phyloP scores from a whole-genome alignment of 2,113 vertebrate genomes.

The Steatornis caripensis region DNA sequence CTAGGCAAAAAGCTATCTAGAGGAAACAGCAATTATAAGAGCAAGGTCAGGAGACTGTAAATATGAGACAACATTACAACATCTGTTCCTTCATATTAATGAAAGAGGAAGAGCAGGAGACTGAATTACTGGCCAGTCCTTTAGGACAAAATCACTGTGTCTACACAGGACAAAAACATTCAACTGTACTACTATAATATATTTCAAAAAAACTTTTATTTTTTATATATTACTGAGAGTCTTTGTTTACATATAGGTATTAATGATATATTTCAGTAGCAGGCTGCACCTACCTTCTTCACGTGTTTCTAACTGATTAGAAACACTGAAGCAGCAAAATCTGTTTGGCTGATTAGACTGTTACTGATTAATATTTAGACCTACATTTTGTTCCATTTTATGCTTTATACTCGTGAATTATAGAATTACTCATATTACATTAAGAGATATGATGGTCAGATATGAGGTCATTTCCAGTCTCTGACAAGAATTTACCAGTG shows the following conservation, averaged over 20 bases:
- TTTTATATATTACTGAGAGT: not conserved
- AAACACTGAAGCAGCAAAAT: not conserved
- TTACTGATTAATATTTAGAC: not conserved
- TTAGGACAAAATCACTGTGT: not conserved
- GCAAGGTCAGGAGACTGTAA: not conserved
- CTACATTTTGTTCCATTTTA: not conserved
- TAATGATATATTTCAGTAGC: not conserved
- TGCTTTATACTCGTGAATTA: not conserved
- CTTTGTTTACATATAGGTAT: not conserved
- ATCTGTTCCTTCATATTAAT: not conserved
- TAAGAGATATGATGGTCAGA: not conserved
- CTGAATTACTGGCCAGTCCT: not conserved
- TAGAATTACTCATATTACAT: not conserved
- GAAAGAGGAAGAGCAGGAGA: not conserved
- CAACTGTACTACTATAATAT: not conserved
- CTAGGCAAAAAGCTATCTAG: not conserved
- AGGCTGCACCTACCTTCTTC: not conserved
- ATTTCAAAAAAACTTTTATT: not conserved
- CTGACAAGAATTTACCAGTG: not conserved
- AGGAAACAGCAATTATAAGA: not conserved
- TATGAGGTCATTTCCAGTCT: not conserved
- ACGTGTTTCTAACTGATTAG: not conserved
- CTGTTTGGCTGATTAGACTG: not conserved
- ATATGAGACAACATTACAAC: not conserved
- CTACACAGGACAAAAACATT: not conserved